Evolutionary conservation across 1,140 invertebrate species (phyloP).

Genomic region (Tetragonula clypearis): DNA sequence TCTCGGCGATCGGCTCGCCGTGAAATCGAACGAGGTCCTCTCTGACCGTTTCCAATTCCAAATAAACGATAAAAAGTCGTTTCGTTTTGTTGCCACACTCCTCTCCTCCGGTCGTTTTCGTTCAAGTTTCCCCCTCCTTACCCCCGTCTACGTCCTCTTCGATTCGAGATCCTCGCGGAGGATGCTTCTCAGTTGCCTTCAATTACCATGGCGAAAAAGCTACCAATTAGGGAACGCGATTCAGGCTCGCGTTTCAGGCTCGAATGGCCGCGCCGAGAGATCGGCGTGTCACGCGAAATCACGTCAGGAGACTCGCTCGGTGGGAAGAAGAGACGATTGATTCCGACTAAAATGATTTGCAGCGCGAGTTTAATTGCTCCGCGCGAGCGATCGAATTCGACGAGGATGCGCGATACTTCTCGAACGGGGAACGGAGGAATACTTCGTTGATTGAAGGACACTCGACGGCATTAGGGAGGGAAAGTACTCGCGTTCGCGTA

Average conservation of each 20-base stretch:
- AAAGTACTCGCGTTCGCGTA: background rate
- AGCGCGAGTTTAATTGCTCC: slow-evolving; percentile 10
- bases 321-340: background rate
- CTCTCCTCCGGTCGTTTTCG: background rate
- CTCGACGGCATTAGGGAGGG: background rate
- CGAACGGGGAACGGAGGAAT: background rate
- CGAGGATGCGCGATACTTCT: background rate
- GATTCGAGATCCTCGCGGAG: slow-evolving; percentile 27
- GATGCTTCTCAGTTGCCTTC: slow-evolving; percentile 37
- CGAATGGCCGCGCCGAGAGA: slow-evolving; percentile 3
- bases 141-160: background rate
- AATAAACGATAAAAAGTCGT: slow-evolving; percentile 15
- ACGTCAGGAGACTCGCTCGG: background rate
- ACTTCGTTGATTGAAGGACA: background rate
- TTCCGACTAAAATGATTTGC: slow-evolving; percentile 16
- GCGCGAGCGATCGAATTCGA: background rate
- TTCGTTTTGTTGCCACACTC: background rate
- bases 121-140: background rate
- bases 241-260: slow-evolving; percentile 21
- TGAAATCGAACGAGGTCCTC: slow-evolving; percentile 3
- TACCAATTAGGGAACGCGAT: slow-evolving; percentile 60
- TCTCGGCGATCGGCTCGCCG: background rate
- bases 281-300: slow-evolving; percentile 8
- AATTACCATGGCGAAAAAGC: slow-evolving; percentile 57
- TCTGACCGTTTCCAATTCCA: slow-evolving; percentile 7